Base-by-base conservation (phyloP, 2,888 invertebrate species). In the Cheilosia grossa region DNA sequence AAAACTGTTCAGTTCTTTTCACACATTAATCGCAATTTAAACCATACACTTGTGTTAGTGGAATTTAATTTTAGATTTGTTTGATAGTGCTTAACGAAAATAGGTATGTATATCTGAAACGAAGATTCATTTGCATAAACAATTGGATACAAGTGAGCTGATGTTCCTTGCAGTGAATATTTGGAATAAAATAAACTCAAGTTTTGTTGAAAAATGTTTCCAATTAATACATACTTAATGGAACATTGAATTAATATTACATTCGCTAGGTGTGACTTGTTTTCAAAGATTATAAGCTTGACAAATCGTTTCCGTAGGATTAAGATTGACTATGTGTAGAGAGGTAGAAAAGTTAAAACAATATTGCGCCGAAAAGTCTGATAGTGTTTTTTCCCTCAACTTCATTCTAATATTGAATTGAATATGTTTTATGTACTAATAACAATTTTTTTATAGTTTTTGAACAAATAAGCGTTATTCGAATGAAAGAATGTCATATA, bases 1-100 rank as follows among this genome's bases (percentile, higher is more conserved):
- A 83, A 83, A 80, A 83, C 63, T 83, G 58, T 47, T 73, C 49
- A 13, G n/a, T 69, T 37, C 67, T 67, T 54, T 83, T 83, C 70
- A 75, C 83, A 83, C 63, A 66, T 70, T 69, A 64, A 54, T 80
- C 54, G 74, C 64, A 56, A 80, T 66, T 70, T n/a, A 53, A 64
- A 47, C 27, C 24, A 13, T 24, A 33, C 42, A 19, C 53, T 70
- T 7, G 83, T 83, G 37, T 74, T 74, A 21, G 83, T 74, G 10
- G 21, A 10, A 24, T 69, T 69, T 83, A 80, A 80, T 61, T 83
- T 63, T 75, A 75, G 83, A 73, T 66, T 21, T 15, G 53, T 40
- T 42, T 70, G 27, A 66, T 58, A 64, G 27, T 17, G 37, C 54
- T 54, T 21, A 67, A 30, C 64, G n/a, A 49, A 58, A 66, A 56